Percentiles rank a stretch among this genome's conserved stretches.
Evolutionary conservation across 2,888 invertebrate species (phyloP).

Genomic region (Pammene fasciana): DNA sequence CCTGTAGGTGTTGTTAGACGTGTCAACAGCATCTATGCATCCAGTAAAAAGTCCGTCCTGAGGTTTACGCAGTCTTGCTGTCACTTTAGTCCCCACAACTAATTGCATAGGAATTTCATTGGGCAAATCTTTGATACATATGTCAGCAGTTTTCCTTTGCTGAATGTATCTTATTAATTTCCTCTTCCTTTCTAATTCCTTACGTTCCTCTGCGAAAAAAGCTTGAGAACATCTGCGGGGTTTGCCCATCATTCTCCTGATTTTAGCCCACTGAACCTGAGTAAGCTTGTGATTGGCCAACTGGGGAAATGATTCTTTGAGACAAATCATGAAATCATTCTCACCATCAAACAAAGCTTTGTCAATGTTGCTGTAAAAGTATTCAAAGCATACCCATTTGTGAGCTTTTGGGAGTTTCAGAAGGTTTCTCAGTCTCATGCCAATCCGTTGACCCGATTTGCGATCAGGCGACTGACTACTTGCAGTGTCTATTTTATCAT

Average conservation of each 20-base stretch:
- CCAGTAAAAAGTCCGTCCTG: conserved; percentile 98
- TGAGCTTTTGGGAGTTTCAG: conserved; percentile 99
- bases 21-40: conserved; percentile 97
- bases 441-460: conserved; percentile 94
- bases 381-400: conserved; percentile 99
- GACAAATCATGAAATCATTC: conserved; percentile 97
- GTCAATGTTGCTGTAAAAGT: conserved; percentile 99
- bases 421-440: conserved; percentile 94
- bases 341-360: conserved; percentile 96
- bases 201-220: conserved; percentile 97
- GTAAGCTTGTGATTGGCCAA: conserved; percentile 92
- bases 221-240: conserved; percentile 96
- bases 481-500: conserved; percentile 71
- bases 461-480: conserved; percentile 87
- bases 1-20: conserved; percentile 96
- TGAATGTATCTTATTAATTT: conserved; percentile 96
- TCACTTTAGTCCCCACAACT: conserved; percentile 97
- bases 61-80: conserved; percentile 94
- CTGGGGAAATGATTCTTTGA: conserved; percentile 97
- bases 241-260: conserved; percentile 98
- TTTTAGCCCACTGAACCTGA: conserved; percentile 97
- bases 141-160: conserved; percentile 92
- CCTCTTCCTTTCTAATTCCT: conserved; percentile 94
- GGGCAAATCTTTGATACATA: conserved; percentile 94
- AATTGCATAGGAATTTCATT: conserved; percentile 97